phyloP scores from a whole-genome alignment of 2,888 invertebrate genomes.

The Merodon equestris region DNA sequence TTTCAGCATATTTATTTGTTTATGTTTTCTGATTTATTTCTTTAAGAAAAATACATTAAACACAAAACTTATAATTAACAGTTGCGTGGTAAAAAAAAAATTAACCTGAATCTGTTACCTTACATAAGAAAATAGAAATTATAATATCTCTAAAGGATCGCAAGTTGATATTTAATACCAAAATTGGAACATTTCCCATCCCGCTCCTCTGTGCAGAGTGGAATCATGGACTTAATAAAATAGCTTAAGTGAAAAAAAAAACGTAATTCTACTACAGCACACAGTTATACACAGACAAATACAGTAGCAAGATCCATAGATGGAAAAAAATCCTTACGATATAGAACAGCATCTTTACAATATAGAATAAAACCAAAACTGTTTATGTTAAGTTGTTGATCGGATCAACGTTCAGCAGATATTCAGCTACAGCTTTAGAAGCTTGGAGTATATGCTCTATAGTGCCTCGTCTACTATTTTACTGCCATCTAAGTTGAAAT shows the following conservation, averaged over 20 bases:
- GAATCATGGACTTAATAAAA: constrained; percentile 12
- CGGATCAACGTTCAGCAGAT: too few relatives aligned
- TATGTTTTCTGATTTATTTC: constrained; percentile 15
- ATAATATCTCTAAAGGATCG: too few relatives aligned
- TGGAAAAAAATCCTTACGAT: constrained; percentile 13
- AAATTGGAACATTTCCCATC: constrained; percentile 23
- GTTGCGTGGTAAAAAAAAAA: too few relatives aligned
- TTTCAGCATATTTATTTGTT: neutral
- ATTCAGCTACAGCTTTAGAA: too few relatives aligned
- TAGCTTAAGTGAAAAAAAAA: constrained; percentile 11
- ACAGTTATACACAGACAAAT: constrained; percentile 34
- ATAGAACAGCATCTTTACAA: constrained; percentile 23
- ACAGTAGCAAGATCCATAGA: constrained; percentile 15
- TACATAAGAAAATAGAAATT: constrained; percentile 9
- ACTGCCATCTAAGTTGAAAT: constrained; percentile 71
- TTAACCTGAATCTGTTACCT: neutral
- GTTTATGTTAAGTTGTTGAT: too few relatives aligned
- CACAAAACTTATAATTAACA: constrained; percentile 8
- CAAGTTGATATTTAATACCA: constrained; percentile 50
- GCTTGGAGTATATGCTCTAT: constrained; percentile 68
- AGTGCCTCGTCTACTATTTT: constrained; percentile 76
- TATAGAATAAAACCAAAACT: neutral
- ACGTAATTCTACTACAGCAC: constrained; percentile 34
- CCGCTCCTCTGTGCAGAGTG: neutral
- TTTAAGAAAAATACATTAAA: constrained; percentile 6